A percentile compares a stretch with the other conserved stretches of the same genome.
Conservation (phyloP, 2,888 invertebrate genomes). For the Megastigmus dorsalis region DNA sequence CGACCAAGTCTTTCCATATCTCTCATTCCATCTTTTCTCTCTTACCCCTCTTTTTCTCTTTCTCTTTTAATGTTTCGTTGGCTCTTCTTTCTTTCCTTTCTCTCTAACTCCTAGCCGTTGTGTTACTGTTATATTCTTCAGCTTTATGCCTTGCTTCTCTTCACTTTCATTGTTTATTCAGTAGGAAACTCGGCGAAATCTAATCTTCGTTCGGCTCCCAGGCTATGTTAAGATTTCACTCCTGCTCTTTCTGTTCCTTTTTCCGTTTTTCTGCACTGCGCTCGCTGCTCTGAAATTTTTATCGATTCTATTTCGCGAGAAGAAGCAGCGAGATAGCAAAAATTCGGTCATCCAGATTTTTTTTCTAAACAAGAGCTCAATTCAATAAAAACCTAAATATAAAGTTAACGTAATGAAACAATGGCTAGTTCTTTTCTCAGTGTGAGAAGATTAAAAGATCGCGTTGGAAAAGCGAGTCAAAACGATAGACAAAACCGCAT, state of each 20-base stretch:
- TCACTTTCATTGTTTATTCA: slow-evolving; percentile 41
- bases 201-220: slow-evolving; percentile 34
- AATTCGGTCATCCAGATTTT: slow-evolving; percentile 18
- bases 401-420: too few relatives aligned
- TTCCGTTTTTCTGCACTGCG: background rate
- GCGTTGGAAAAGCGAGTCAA: too few relatives aligned
- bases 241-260: background rate
- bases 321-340: background rate
- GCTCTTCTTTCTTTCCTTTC: too few relatives aligned
- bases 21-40: slow-evolving; percentile 4
- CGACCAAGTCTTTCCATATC: too few relatives aligned
- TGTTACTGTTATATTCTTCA: slow-evolving; percentile 40
- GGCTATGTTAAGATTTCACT: background rate
- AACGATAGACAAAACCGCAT: too few relatives aligned
- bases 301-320: background rate
- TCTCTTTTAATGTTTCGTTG: too few relatives aligned
- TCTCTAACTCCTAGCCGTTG: background rate
- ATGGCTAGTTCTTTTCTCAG: too few relatives aligned
- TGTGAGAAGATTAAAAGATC: too few relatives aligned
- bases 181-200: slow-evolving; percentile 24
- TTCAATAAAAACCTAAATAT: too few relatives aligned
- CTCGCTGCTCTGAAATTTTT: slow-evolving; percentile 34
- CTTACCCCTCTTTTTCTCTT: background rate
- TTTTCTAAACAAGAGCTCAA: background rate
- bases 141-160: slow-evolving; percentile 17